Percentiles rank a stretch among this genome's conserved stretches.
These are phyloP conservation scores for Vombatus ursinus DNA, from an alignment of 2,113 vertebrate genomes.

Conservation along the genomic window DNA sequence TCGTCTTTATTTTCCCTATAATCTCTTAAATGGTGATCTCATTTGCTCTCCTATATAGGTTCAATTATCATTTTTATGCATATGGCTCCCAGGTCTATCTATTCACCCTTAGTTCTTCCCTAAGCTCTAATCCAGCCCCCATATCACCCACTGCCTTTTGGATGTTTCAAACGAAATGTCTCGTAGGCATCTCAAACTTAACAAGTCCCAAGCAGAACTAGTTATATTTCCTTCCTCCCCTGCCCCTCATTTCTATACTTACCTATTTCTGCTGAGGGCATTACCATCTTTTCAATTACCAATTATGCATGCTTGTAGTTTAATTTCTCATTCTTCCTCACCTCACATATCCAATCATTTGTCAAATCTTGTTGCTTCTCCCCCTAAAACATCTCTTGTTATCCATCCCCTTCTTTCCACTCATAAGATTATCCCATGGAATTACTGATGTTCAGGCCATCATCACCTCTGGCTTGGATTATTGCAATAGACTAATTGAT, in stretches of 20 bases:
- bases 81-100: background rate
- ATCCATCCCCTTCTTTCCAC: background rate
- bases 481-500: too few relatives aligned
- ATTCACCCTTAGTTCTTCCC: background rate
- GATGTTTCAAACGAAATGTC: background rate
- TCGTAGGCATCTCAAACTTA: background rate
- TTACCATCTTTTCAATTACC: background rate
- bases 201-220: background rate
- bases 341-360: background rate
- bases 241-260: too few relatives aligned
- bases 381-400: background rate
- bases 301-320: background rate
- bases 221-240: too few relatives aligned
- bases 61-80: background rate
- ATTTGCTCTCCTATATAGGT: background rate
- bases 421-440: background rate
- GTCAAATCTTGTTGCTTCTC: background rate
- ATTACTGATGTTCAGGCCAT: background rate
- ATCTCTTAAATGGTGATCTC: background rate
- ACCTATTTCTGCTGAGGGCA: too few relatives aligned
- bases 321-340: background rate
- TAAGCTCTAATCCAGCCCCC: background rate
- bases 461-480: too few relatives aligned
- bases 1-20: background rate
- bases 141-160: background rate